Evolutionary conservation across 2,797 vertebrate species (phyloP).

Genomic region (Nyctalus aviator): DNA sequence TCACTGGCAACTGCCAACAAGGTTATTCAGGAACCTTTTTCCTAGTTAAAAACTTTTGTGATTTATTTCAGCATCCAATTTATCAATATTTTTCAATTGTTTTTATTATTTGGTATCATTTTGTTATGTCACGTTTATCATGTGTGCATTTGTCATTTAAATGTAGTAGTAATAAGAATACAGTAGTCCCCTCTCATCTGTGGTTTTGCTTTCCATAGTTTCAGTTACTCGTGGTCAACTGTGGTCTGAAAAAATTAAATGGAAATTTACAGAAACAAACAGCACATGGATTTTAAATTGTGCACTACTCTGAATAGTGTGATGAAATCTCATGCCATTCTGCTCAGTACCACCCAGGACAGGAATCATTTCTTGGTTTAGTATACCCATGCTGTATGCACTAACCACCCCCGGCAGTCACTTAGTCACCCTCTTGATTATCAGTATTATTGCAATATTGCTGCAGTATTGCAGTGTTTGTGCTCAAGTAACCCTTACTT

Average conservation of each 20-base stretch:
- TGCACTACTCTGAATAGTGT: not conserved
- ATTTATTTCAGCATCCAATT: not conserved
- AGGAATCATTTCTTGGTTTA: not conserved
- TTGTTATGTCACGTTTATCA: not conserved
- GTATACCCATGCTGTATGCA: not conserved
- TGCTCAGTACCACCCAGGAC: not conserved
- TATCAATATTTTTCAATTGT: not conserved
- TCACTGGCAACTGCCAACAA: not conserved
- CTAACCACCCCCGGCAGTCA: not conserved
- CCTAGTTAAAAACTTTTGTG: not conserved
- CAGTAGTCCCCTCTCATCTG: not conserved
- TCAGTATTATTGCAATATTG: not conserved
- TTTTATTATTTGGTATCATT: constrained; percentile 9
- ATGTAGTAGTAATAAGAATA: not conserved
- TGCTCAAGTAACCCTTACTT: not conserved
- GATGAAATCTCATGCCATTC: not conserved
- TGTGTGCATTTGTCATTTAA: not conserved
- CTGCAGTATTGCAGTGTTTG: not conserved
- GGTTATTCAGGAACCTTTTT: not conserved
- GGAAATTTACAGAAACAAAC: not conserved
- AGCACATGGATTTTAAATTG: not conserved
- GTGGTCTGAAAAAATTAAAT: not conserved
- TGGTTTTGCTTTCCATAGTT: not conserved
- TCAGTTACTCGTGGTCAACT: not conserved
- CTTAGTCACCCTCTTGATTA: not conserved